phyloP scores from a whole-genome alignment of 2,888 invertebrate genomes.

The Patella ulyssiponensis region DNA sequence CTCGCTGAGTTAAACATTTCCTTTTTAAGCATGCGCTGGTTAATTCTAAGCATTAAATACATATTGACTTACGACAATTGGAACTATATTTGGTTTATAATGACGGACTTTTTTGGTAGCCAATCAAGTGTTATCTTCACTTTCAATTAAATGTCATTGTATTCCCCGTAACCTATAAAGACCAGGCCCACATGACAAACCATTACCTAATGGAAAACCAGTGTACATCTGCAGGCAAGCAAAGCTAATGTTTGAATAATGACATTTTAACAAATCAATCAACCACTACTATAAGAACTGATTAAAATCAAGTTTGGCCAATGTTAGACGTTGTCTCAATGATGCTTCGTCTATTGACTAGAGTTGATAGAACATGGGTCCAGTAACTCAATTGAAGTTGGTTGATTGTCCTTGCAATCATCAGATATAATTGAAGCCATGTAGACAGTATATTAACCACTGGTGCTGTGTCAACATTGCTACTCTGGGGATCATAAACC shows the following conservation, averaged over 20 bases:
- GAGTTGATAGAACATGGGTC: conserved; percentile 4
- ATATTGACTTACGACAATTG: no score
- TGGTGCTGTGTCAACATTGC: not conserved
- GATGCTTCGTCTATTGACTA: not conserved
- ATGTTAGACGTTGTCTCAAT: not conserved
- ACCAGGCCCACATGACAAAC: no score
- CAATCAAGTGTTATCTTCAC: no score
- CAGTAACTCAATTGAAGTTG: not conserved
- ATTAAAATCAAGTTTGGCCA: conserved; percentile 1
- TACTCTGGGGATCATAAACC: not conserved
- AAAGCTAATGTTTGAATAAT: not conserved
- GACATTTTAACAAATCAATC: no score
- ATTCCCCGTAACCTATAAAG: no score
- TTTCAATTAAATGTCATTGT: no score
- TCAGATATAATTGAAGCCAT: not conserved
- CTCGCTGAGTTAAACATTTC: no score
- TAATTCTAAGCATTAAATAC: no score
- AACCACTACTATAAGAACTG: not conserved
- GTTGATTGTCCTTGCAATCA: not conserved
- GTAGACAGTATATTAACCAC: not conserved
- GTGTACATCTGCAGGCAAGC: not conserved
- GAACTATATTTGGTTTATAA: no score
- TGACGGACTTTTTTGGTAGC: no score
- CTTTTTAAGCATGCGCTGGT: no score
- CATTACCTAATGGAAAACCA: no score